Evolutionary conservation across 2,888 invertebrate genomes (phyloP), one percentile per base, ranked within the genome.

Genomic region (Morpho helenor): DNA sequence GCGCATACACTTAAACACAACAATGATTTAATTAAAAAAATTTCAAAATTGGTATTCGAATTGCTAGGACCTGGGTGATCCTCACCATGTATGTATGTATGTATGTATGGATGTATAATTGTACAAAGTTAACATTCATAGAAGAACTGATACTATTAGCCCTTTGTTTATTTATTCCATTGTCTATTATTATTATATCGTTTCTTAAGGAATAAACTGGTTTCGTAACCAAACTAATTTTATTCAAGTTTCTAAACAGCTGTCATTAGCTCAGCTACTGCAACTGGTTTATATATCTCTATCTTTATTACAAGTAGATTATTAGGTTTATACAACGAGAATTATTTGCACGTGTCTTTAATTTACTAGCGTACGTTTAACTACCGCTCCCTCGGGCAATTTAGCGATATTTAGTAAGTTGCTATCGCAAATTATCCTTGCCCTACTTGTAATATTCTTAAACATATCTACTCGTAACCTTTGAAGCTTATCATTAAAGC

Each of bases 341-440:
- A 55, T 48, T 50, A 53, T 50, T 31, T 53, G 50, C 51, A 59
- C 59, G 55, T 62, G 52, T 62, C 23, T 59, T 49, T 57, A 55
- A 59, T 59, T 52, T 54, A 54, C 48, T 53, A 16, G 49, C 56
- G 50, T 52, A 56, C 31, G 44, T 46, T 50, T 59, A 50, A 47
- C 42, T 56, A 48, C 56, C 51, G 43, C 48, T 61, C 56, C 60
- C 58, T 51, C 10, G 22, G 54, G 60, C 50, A 46, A 58, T 60
- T 53, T 56, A 60, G 56, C 50, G 58, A 42, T 56, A 52, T 63
- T 58, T 60, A 55, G 59, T 59, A 46, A 57, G 52, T 49, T 63
- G 65, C 61, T 62, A 61, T 55, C 45, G 54, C 58, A 59, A 49
- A 48, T 54, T 64, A 64, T 62, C 64, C 61, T 66, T 66, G 64